Evolutionary conservation across 2,888 invertebrate species (phyloP).

Genomic region (Drosophila siamana): DNA sequence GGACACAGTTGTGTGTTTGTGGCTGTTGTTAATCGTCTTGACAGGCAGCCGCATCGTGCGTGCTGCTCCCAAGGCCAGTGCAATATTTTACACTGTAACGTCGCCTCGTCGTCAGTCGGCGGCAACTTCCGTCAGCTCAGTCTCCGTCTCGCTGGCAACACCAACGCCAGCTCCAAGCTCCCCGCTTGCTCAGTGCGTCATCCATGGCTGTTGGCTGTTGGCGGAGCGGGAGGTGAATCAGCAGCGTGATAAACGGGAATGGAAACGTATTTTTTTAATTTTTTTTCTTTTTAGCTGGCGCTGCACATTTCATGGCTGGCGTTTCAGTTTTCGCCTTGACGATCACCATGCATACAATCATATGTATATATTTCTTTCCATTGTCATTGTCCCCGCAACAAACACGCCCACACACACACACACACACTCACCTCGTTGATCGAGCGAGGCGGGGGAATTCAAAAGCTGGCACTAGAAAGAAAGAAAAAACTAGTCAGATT

Average conservation of each 20-base stretch:
- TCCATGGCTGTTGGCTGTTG: slow-evolving; percentile 6
- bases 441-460: slow-evolving; percentile 12
- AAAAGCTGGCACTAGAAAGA: slow-evolving; percentile 13
- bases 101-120: slow-evolving; percentile 58
- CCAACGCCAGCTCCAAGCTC: neutral
- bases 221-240: neutral
- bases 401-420: slow-evolving; percentile 43
- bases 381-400: slow-evolving; percentile 42
- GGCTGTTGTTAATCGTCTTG: slow-evolving; percentile 80
- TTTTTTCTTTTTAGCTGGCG: slow-evolving; percentile 51
- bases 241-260: slow-evolving; percentile 19
- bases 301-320: slow-evolving; percentile 50
- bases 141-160: slow-evolving; percentile 28
- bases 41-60: slow-evolving; percentile 73
- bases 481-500: slow-evolving; percentile 35
- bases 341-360: slow-evolving; percentile 16
- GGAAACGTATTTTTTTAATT: slow-evolving; percentile 35
- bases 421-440: slow-evolving; percentile 7
- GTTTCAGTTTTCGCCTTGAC: slow-evolving; percentile 55
- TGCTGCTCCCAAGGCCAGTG: slow-evolving; percentile 82
- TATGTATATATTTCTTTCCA: slow-evolving; percentile 28
- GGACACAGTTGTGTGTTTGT: slow-evolving; percentile 49
- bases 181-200: slow-evolving; percentile 37
- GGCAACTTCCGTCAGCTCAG: slow-evolving; percentile 71
- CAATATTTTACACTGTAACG: slow-evolving; percentile 79